Base-by-base conservation (phyloP, 2,797 vertebrate genomes). In the Remorina albescens region DNA sequence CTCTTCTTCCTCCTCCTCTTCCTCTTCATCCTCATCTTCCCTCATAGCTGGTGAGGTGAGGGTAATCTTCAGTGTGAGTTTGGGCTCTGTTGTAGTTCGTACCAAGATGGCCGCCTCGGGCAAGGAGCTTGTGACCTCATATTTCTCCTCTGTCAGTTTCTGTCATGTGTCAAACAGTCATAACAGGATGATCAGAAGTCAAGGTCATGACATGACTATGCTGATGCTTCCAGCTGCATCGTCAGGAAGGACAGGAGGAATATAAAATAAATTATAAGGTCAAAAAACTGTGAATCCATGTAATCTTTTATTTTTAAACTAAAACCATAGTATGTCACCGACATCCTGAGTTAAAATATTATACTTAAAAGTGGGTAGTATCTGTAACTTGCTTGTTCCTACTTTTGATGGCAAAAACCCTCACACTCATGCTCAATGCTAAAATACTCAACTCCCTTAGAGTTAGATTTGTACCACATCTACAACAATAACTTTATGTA, bases 141-240 rank as follows among this genome's bases (percentile, higher is more conserved):
- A 99, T 81, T 96, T 96, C 85, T 99, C 97, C 88, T 97, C 97
- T 76, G 97, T 97, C 90, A 98, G 95, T 94, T 99, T 99, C 98
- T 99, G 95, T 91, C 91, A 91, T 79, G 81, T 62, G 71, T 82
- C 74, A 84, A 78, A 81, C 47, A 80, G 62, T 91, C 57, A 81
- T 13, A 85, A 71, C 11, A 18, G 12, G 15, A 26, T 4, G 68
- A 71, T 91, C 79, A 89, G 68, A 76, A 78, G 75, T 42, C 68
- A 63, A 74, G 71, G 82, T 81, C 68, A 51, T 47, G 53, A 59
- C 34, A 71, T 12, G 71, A 54, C 50, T 57, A 39, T 7, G 30
- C 30, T 25, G 51, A 25, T 15, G 60, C 55, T 69, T 71, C 41
- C 23, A 37, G 9, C 44, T 57, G 26, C 32, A 53, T 74, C 32